Conservation (phyloP, 1,140 invertebrate species). For the Leptopilina clavipes region DNA sequence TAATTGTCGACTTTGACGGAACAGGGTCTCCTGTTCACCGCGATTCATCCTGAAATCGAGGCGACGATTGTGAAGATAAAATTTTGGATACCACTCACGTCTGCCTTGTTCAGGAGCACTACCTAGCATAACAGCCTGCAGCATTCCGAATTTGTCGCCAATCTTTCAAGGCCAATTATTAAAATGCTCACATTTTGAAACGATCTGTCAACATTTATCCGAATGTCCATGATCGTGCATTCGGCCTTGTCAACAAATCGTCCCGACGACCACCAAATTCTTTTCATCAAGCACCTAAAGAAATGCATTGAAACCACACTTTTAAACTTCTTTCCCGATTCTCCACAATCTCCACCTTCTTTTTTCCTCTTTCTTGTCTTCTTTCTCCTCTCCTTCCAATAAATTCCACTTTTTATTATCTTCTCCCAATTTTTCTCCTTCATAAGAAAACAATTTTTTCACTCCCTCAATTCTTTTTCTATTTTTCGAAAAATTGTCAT, state of each 20-base stretch:
- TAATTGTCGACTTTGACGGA: constrained; percentile 78
- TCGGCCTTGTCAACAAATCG: constrained; percentile 17
- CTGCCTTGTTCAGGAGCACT: constrained; percentile 62
- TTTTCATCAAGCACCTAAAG: neutral
- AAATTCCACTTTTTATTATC: too few species aligned
- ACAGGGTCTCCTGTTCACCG: constrained; percentile 78
- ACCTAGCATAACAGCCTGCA: constrained; percentile 66
- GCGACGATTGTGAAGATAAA: constrained; percentile 58
- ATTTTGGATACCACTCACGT: constrained; percentile 63
- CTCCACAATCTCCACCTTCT: neutral
- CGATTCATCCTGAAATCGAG: constrained; percentile 77
- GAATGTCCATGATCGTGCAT: constrained; percentile 48
- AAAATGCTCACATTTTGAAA: constrained; percentile 36
- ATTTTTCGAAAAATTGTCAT: too few species aligned
- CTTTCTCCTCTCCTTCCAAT: neutral
- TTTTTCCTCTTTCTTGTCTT: neutral
- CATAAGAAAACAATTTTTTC: too few species aligned
- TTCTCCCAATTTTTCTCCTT: too few species aligned
- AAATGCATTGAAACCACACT: neutral
- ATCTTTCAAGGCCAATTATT: neutral
- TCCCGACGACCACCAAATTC: neutral
- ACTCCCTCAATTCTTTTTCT: too few species aligned
- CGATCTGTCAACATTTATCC: constrained; percentile 20
- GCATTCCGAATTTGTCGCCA: constrained; percentile 53
- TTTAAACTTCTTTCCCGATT: neutral